A percentile compares a stretch with the other conserved stretches of the same genome.
Conservation (phyloP, 2,113 vertebrate species). For the Motacilla tschutschensis region DNA sequence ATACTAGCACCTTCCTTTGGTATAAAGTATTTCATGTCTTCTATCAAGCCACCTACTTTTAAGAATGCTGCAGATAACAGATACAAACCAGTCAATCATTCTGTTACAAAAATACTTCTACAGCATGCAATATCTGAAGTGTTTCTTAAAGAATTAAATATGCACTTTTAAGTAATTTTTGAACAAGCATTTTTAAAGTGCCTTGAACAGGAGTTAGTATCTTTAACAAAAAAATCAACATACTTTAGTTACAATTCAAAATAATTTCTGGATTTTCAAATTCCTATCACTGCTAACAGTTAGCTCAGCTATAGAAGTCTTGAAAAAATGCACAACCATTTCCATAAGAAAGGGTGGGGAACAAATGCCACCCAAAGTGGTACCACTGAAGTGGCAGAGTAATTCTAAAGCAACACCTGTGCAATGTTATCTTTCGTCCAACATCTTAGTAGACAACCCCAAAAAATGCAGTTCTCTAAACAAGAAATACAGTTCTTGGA, state of each 20-base stretch:
- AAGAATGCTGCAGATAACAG: not conserved
- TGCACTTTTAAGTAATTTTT: not conserved
- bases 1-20: not conserved
- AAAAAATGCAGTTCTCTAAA: not conserved
- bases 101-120: not conserved
- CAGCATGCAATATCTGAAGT: not conserved
- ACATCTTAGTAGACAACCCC: not conserved
- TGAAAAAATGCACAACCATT: not conserved
- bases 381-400: not conserved
- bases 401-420: not conserved
- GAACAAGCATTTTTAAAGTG: not conserved
- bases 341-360: not conserved
- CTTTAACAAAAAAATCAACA: not conserved
- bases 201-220: not conserved
- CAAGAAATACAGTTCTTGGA: not conserved
- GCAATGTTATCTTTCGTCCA: not conserved
- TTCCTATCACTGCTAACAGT: not conserved
- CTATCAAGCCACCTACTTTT: not conserved
- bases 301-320: not conserved
- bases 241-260: not conserved
- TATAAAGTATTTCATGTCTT: not conserved
- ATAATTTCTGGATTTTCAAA: not conserved
- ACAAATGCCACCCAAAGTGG: not conserved
- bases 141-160: not conserved
- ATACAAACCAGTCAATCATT: not conserved